Base-by-base conservation (phyloP, 2,888 invertebrate species). In the Eucriotettix oculatus region DNA sequence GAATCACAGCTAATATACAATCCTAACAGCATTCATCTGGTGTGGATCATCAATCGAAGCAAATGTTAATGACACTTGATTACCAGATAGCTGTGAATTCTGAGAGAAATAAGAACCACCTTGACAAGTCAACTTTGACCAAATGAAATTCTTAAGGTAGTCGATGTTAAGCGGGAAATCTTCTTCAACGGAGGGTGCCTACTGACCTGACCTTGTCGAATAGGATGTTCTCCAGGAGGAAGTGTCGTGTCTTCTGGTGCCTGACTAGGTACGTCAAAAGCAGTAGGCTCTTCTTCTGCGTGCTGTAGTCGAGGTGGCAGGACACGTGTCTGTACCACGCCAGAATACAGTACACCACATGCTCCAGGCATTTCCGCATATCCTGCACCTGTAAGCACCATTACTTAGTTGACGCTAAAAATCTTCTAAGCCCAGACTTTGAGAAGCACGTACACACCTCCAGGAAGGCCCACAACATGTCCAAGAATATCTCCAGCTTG, bases 381-480 rank as follows among this genome's bases (percentile, higher is more conserved):
- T 85, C 83, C 17, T 79, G 75, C 59, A 80, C 80, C 75, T 76
- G 54, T 58, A 58, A 59, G 7, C 29, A 29, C 29, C n/a, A n/a
- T n/a, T n/a, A 29, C 7, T 29, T 29, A 29, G 2, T 5, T 29
- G 2, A 29, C 7, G 29, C 29, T 29, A 29, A 2, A 7, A 29
- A 29, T 29, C 7, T 29, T 29, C 7, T 29, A 7, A 5, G 29
- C 29, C 29, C 29, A 5, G 29, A 29, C 29, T 29, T 29, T 2
- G 29, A 5, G 29, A 7, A 29, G 29, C 3, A 29, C 7, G 29
- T 29, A 12, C 55, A 62, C 59, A 76, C 76, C 68, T 86, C 85
- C 53, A 85, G 71, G 62, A 86, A 80, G 0, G 82, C 78, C 85
- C 85, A 86, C 55, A 86, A 71, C 40, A 83, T 68, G 68, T 86